Percentiles rank a stretch among this genome's conserved stretches.
Evolutionary conservation across 1,140 invertebrate species (phyloP).

Genomic region (Drosophila elegans): DNA sequence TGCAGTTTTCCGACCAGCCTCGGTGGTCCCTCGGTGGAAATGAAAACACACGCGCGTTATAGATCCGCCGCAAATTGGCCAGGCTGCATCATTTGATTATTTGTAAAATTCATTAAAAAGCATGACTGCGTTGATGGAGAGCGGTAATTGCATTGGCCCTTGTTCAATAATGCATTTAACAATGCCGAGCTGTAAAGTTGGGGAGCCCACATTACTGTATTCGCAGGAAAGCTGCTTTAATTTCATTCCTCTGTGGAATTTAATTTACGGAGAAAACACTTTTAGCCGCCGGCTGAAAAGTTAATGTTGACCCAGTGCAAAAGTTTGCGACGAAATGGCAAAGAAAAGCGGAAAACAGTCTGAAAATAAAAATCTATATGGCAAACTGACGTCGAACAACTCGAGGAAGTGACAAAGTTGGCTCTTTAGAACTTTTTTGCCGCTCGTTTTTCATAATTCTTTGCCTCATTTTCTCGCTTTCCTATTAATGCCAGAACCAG

Average conservation of each 20-base stretch:
- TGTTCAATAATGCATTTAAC: slow-evolving; percentile 41
- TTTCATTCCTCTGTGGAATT: slow-evolving; percentile 28
- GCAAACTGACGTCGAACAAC: slow-evolving; percentile 49
- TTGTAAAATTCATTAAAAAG: slow-evolving; percentile 59
- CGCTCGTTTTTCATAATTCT: slow-evolving; percentile 66
- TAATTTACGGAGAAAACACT: slow-evolving; percentile 13
- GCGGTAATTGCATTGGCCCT: slow-evolving; percentile 49
- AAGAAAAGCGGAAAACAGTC: slow-evolving; percentile 12
- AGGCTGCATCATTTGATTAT: slow-evolving; percentile 66
- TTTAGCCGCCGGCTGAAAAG: slow-evolving; percentile 4
- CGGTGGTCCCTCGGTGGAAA: slow-evolving; percentile 11
- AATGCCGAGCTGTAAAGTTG: slow-evolving; percentile 9
- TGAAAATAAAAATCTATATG: slow-evolving; percentile 57
- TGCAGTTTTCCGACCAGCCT: neutral
- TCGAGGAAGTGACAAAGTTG: slow-evolving; percentile 65
- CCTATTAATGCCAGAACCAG: slow-evolving; percentile 56
- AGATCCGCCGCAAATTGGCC: slow-evolving; percentile 48
- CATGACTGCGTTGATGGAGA: slow-evolving; percentile 19
- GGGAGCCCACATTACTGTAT: neutral
- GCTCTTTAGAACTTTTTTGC: slow-evolving; percentile 47
- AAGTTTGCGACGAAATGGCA: slow-evolving; percentile 19
- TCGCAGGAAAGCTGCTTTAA: slow-evolving; percentile 25
- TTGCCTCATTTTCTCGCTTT: slow-evolving; percentile 34
- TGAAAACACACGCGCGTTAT: slow-evolving; percentile 12
- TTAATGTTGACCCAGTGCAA: slow-evolving; percentile 33